Percentiles rank a stretch among this genome's conserved stretches.
phyloP scores from a whole-genome alignment of 2,888 invertebrate genomes.

The Drosophila prostipennis region DNA sequence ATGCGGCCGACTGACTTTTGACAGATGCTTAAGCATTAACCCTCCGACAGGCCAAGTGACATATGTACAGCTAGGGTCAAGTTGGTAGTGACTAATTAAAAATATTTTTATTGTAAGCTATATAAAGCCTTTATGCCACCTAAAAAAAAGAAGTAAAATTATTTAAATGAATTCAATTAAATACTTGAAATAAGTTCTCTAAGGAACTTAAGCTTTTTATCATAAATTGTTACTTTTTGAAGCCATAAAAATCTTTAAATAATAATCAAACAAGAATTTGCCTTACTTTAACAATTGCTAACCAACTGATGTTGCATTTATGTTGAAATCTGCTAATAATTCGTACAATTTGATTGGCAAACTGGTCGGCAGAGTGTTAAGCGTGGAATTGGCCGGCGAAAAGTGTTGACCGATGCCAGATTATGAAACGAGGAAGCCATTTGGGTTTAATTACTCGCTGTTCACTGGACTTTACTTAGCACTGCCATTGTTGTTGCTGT shows the following conservation, averaged over 20 bases:
- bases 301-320: not conserved
- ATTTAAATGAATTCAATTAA: no score
- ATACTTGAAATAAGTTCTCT: no score
- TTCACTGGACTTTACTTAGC: slow-evolving; percentile 56
- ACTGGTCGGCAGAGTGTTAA: no score
- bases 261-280: no score
- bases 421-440: slow-evolving; percentile 76
- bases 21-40: slow-evolving; percentile 9
- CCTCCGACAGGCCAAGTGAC: not conserved
- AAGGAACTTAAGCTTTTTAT: no score
- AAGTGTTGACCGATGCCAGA: slow-evolving; percentile 38
- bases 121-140: no score
- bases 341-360: not conserved
- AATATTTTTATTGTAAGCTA: not conserved
- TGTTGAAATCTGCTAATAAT: not conserved
- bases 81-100: not conserved
- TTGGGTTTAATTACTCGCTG: slow-evolving; percentile 68
- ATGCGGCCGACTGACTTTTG: slow-evolving; percentile 70
- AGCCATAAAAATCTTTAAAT: no score
- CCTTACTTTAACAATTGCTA: not conserved
- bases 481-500: slow-evolving; percentile 50
- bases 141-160: no score
- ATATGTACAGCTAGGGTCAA: not conserved
- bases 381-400: no score
- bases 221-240: no score